Percentiles rank a stretch among this genome's conserved stretches.
Conservation (phyloP, 2,113 vertebrate species). For the Rhinichthys klamathensis region DNA sequence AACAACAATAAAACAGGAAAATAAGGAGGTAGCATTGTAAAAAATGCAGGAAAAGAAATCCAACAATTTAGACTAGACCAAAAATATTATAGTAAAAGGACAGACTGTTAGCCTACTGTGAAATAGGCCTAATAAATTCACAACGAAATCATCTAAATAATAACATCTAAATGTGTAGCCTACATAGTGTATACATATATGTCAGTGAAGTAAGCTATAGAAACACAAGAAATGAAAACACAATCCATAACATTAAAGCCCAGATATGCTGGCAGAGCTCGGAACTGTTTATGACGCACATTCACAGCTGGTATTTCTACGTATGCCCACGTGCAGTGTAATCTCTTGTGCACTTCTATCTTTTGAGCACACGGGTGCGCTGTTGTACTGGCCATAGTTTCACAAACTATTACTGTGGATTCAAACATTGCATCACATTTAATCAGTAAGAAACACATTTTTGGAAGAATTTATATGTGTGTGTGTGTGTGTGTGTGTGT, state of each 20-base stretch:
- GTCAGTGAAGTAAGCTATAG: too few species aligned
- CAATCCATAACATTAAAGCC: background rate
- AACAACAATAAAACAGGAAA: background rate
- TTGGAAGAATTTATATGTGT: too few species aligned
- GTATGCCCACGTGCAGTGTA: background rate
- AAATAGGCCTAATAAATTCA: background rate
- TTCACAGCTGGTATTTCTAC: background rate
- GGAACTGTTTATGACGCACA: constrained; percentile 1
- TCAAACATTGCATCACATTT: background rate
- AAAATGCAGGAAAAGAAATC: background rate
- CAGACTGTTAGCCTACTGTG: background rate
- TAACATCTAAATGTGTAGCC: background rate
- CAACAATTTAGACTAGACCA: background rate
- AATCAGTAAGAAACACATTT: too few species aligned
- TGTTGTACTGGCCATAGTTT: background rate
- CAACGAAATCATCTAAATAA: background rate
- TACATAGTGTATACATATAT: background rate
- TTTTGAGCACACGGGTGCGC: background rate
- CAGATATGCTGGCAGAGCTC: background rate
- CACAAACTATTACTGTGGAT: background rate
- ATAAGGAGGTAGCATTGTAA: background rate
- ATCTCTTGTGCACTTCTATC: background rate
- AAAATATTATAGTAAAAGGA: too few species aligned
- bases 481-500: too few species aligned
- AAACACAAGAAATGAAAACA: background rate